phyloP scores from a whole-genome alignment of 2,113 vertebrate genomes.

The Notarius lentiginosus region DNA sequence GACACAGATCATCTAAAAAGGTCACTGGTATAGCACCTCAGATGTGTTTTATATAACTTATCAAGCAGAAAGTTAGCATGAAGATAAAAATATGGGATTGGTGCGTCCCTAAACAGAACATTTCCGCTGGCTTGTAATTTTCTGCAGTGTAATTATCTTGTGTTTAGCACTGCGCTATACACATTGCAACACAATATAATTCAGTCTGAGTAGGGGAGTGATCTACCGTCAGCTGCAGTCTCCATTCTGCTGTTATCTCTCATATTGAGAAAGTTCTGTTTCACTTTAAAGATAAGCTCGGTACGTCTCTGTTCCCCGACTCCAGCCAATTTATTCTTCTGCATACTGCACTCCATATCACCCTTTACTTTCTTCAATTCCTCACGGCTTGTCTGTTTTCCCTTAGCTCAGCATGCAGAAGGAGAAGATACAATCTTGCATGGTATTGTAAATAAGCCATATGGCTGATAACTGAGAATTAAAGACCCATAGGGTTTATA shows the following conservation, averaged over 20 bases:
- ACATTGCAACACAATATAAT: background rate
- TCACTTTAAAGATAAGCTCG: slow-evolving; percentile 37
- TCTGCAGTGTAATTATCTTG: slow-evolving; percentile 18
- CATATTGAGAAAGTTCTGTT: slow-evolving; percentile 35
- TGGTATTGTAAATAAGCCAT: slow-evolving; percentile 11
- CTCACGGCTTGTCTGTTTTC: slow-evolving; percentile 1
- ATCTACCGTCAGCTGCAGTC: slow-evolving; percentile 20
- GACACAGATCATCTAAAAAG: background rate
- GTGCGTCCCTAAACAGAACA: background rate
- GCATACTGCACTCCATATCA: slow-evolving; percentile 16
- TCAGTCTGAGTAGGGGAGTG: background rate
- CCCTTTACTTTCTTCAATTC: background rate
- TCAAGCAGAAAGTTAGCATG: background rate
- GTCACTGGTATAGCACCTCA: background rate
- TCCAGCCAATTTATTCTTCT: slow-evolving; percentile 27
- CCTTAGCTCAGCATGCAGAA: slow-evolving; percentile 8
- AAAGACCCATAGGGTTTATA: background rate
- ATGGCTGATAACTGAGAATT: background rate
- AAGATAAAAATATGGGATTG: background rate
- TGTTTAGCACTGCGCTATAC: slow-evolving; percentile 10
- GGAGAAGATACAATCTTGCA: slow-evolving; percentile 6
- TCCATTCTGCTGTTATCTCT: slow-evolving; percentile 37
- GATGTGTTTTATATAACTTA: background rate
- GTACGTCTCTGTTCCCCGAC: background rate
- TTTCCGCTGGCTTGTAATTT: background rate